These are phyloP conservation scores for Drosophila barbarae DNA, from an alignment of 2,888 invertebrate genomes.

Conservation along the genomic window DNA sequence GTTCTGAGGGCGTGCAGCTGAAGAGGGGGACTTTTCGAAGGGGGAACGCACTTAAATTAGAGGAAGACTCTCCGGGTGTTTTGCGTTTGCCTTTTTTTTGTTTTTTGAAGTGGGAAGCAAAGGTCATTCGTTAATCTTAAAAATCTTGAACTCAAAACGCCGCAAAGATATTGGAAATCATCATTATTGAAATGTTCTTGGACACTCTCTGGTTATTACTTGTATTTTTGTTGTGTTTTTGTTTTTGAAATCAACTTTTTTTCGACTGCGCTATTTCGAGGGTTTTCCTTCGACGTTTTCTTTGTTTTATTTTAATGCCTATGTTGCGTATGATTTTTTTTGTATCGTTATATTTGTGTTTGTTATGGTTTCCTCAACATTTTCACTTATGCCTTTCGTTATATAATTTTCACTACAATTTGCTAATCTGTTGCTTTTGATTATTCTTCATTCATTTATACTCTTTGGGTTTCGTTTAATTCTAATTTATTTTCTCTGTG, in stretches of 20 bases:
- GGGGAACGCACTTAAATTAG: constrained; percentile 59
- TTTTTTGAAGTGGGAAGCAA: constrained; percentile 43
- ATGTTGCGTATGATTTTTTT: constrained; percentile 42
- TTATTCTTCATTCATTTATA: constrained; percentile 64
- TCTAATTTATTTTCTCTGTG: constrained; percentile 44
- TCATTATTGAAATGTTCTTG: constrained; percentile 7
- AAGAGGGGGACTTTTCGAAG: neutral
- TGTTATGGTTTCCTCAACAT: constrained; percentile 26
- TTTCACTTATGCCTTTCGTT: constrained; percentile 40
- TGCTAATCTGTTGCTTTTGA: constrained; percentile 70
- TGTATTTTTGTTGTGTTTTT: constrained; percentile 25
- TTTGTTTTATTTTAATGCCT: constrained; percentile 30
- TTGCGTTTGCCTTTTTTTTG: constrained; percentile 3
- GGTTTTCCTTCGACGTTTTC: constrained; percentile 14
- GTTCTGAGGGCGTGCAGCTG: constrained; percentile 27
- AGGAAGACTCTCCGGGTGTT: constrained; percentile 67
- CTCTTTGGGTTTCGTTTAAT: constrained; percentile 45
- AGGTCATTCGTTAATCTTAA: constrained; percentile 30
- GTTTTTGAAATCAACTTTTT: constrained; percentile 47
- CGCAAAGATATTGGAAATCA: constrained; percentile 37
- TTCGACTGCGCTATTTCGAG: constrained; percentile 58
- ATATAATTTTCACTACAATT: constrained; percentile 61
- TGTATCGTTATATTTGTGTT: constrained; percentile 28
- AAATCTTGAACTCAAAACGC: constrained; percentile 28
- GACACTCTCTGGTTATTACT: constrained; percentile 12